Base-by-base conservation (phyloP, 2,797 vertebrate genomes). In the Discoglossus pictus region DNA sequence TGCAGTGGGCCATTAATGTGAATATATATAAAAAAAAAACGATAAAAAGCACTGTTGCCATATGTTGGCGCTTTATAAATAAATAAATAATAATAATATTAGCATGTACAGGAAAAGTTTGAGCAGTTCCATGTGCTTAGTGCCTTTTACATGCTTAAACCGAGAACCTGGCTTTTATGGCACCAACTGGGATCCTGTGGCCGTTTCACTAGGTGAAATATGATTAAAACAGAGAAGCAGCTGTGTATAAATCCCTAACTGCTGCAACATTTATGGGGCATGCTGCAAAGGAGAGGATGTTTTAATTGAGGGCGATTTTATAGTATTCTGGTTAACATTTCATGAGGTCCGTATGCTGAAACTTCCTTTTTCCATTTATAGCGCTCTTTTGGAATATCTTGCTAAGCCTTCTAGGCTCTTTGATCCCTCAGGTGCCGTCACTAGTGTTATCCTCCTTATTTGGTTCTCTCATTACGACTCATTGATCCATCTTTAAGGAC, bases 281-380 rank as follows among this genome's bases (percentile, higher is more conserved):
- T 42, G 25, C 59, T 64, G 60, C 60, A 71, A 64, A 58, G 68
- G 61, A 71, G 61, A 71, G 68, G 68, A 71, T 71, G 68, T 70
- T 70, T 70, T 70, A 70, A 70, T 70, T 70, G 68, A 63, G 36
- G 63, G 60, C 52, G 61, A 63, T 71, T 71, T 71, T 71, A 71
- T 71, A 64, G 68, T 48, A 58, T 71, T 64, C 68, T 71, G 68
- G 60, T 71, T 71, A 71, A 64, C 40, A 64, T 71, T 71, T 71
- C 61, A 71, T 64, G 68, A 71, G 68, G 38, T 64, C 61, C 60
- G 53, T 58, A 64, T 64, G 60, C 35, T 56, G 53, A 71, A 64
- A 56, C 52, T 44, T 64, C 52, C 51, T 40, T 63, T 68, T 70
- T 63, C 44, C 51, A 58, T 71, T 56, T 71, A 63, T 64, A 36